These are phyloP conservation scores for Bradysia coprophila DNA, from an alignment of 1,140 invertebrate species.

Conservation along the genomic window DNA sequence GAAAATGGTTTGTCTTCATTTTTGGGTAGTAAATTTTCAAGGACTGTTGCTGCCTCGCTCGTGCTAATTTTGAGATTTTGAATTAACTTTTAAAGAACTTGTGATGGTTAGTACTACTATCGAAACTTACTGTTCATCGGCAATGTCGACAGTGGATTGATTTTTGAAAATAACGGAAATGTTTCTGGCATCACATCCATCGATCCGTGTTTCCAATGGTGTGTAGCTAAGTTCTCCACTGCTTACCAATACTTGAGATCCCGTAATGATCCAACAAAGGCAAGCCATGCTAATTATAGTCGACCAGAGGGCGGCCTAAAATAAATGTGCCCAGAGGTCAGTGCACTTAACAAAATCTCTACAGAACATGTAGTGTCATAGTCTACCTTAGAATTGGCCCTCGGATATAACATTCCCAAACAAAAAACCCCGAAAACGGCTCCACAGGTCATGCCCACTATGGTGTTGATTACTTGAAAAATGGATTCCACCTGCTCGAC, in stretches of 20 bases:
- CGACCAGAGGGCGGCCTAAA: too few species aligned
- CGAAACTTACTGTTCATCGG: neutral
- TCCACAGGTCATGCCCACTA: conserved; percentile 40
- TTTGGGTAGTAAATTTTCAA: too few species aligned
- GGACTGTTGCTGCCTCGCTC: neutral
- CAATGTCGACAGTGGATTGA: too few species aligned
- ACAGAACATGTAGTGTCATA: conserved; percentile 2
- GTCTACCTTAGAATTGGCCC: conserved; percentile 35
- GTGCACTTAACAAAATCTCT: neutral
- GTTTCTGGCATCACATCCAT: conserved; percentile 31
- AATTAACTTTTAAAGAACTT: neutral
- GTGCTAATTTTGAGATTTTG: neutral
- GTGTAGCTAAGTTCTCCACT: conserved; percentile 29
- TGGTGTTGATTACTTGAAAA: conserved; percentile 37
- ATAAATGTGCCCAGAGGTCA: neutral
- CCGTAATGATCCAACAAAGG: conserved; percentile 58
- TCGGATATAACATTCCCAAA: conserved; percentile 51
- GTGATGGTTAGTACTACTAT: neutral
- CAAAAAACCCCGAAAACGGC: conserved; percentile 52
- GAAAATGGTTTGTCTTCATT: neutral
- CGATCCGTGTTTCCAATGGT: conserved; percentile 30
- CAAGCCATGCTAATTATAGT: conserved; percentile 43
- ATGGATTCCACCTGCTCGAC: conserved; percentile 40
- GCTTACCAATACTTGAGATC: conserved; percentile 45
- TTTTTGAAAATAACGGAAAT: conserved; percentile 10